Base-by-base conservation (phyloP, 2,888 invertebrate species). In the Torymus aiolomorphi region DNA sequence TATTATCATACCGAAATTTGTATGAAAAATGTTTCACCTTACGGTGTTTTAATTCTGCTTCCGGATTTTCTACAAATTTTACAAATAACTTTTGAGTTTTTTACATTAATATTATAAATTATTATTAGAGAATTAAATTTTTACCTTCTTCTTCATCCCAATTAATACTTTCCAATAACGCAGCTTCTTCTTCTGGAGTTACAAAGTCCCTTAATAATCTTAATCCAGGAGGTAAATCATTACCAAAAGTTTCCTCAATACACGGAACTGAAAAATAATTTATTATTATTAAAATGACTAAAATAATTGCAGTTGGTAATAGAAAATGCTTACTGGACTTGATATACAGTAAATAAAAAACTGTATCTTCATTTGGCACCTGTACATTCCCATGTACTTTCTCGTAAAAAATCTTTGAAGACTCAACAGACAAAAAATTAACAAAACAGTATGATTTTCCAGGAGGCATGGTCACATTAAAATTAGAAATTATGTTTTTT, bases 11-110 rank as follows among this genome's bases (percentile, higher is more conserved):
- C 82, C 94, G 91, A 89, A 98, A 98, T 88, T 97, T 96, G 90
- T 94, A 98, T 0, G 98, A 98, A 91, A 94, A 98, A 91, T 98
- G 98, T 88, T 94, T 95, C 0, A 98, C 98, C 91, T 93, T 93
- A 56, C 98, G 92, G 87, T 97, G 95, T 88, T 97, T 98, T 83
- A 97, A 90, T 57, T 87, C 87, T 0, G 88, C 88, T 2, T 77
- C 67, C 18, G 0, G 11, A n/a, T 66, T 67, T 13, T 66, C 78
- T 80, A 20, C 0, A 14, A 71, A 59, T 8, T 8, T 42, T 42
- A 8, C 11, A 42, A 61, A 56, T 54, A 20, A 49, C 8, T 13
- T 8, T 18, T 51, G 18, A 56, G 13, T n/a, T 13, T 65, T 73
- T 74, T 66, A 49, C 16, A 62, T 52, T 52, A 4, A 66, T 66